Conservation (phyloP, 2,888 invertebrate genomes). For the Nemotelus nigrinus region DNA sequence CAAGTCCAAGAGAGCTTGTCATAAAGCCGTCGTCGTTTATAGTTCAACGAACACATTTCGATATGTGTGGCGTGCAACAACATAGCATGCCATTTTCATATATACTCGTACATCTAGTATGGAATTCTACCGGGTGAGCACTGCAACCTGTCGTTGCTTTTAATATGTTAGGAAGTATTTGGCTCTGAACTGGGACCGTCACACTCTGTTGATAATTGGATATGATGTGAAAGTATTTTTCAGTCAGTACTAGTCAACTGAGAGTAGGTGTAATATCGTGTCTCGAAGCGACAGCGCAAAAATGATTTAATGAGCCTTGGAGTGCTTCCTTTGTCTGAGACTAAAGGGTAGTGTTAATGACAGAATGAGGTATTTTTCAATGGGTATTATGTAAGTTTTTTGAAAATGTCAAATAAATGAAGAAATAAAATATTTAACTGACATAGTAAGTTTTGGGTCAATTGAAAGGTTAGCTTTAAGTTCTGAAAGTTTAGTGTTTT, state of each 20-base stretch:
- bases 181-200: conserved; percentile 25
- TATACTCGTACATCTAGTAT: background rate
- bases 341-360: too few species aligned
- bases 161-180: conserved; percentile 4
- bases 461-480: too few species aligned
- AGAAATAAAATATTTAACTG: too few species aligned
- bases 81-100: background rate
- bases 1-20: conserved; percentile 32
- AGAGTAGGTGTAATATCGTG: conserved; percentile 41
- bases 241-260: conserved; percentile 28
- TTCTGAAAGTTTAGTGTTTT: too few species aligned
- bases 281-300: conserved; percentile 24
- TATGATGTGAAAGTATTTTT: conserved; percentile 41
- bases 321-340: background rate
- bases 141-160: conserved; percentile 32
- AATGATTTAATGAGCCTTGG: conserved; percentile 35
- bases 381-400: too few species aligned
- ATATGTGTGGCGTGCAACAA: conserved; percentile 24
- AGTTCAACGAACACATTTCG: conserved; percentile 8
- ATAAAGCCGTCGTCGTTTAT: conserved; percentile 28
- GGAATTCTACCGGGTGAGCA: conserved; percentile 29
- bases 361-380: too few species aligned
- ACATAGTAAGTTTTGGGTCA: too few species aligned
- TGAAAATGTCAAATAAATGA: too few species aligned
- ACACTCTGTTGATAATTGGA: conserved; percentile 39